phyloP scores from a whole-genome alignment of 2,797 vertebrate species.

The Gambusia yucatana region DNA sequence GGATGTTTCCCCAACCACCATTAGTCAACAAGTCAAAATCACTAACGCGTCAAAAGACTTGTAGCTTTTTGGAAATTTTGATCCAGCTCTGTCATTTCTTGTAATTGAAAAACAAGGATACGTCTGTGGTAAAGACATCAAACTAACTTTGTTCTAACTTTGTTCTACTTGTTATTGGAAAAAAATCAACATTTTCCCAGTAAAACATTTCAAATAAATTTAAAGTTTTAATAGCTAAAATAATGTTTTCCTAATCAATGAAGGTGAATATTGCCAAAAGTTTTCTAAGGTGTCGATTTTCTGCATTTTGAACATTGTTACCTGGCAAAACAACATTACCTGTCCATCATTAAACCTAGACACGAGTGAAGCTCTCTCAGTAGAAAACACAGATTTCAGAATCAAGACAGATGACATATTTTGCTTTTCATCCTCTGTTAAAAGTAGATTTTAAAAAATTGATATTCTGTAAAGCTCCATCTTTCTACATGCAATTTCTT shows the following conservation, averaged over 20 bases:
- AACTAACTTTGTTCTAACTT: background rate
- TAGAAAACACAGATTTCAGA: background rate
- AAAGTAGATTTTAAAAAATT: background rate
- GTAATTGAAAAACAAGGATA: constrained; percentile 4
- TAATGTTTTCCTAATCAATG: background rate
- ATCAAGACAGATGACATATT: background rate
- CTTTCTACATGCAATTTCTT: background rate
- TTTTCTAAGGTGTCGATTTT: background rate
- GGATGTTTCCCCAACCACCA: constrained; percentile 4
- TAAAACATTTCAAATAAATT: background rate
- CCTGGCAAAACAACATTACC: background rate
- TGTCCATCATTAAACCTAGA: background rate
- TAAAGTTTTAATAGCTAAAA: background rate
- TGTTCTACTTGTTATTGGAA: background rate
- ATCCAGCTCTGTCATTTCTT: background rate
- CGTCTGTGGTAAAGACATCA: background rate
- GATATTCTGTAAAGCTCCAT: background rate
- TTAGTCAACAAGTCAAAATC: constrained; percentile 41
- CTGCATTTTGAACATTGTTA: background rate
- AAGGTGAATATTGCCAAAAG: background rate
- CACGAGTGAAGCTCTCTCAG: background rate
- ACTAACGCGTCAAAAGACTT: constrained; percentile 49
- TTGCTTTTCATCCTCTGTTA: background rate
- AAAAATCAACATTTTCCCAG: background rate
- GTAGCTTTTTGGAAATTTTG: constrained; percentile 34